Evolutionary conservation across 2,797 vertebrate species (phyloP), one percentile per base, ranked within the genome.

Genomic region (Coilia nasus): DNA sequence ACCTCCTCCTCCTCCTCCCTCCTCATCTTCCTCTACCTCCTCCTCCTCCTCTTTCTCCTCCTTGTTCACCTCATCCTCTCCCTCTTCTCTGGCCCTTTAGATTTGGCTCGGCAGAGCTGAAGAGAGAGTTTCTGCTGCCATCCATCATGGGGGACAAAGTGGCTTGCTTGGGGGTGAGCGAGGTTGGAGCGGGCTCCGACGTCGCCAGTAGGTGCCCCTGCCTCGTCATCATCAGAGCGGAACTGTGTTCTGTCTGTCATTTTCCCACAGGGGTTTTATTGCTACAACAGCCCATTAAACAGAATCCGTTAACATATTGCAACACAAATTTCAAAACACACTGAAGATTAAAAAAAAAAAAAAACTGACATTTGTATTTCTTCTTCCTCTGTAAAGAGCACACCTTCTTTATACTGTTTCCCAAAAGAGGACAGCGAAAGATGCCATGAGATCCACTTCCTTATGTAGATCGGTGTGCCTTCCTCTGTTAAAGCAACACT

Each of bases 151-250:
- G 97, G 86, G 96, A 97, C 90, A 91, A 95, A 83, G 97, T 98
- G 88, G 95, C 90, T 87, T 98, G 96, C 87, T 94, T 98, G 7
- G 97, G 96, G 84, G 90, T 97, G 85, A 97, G 96, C 86, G 97
- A 98, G 94, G 86, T 91, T 2, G 96, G 94, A 86, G 95, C 96
- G 25, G 96, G 96, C 67, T 98, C 97, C 54, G 97, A 98, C 91
- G 97, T 97, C 0, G 94, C 96, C 89, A 98, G 96, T 98, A 94
- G 44, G 94, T 87, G 21, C 14, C 62, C 5, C 5, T 31, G 23
- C 35, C 44, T 56, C 44, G 64, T 71, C 84, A 81, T 64, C 71
- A 31, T 41, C 54, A 28, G 41, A 57, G 44, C 31, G n/a, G 25
- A 81, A 50, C 41, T 85, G 54, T 81, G 62, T 85, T 81, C 84